phyloP scores from a whole-genome alignment of 53 echinoderm and acorn worm genomes.

The Mesocentrotus franciscanus region DNA sequence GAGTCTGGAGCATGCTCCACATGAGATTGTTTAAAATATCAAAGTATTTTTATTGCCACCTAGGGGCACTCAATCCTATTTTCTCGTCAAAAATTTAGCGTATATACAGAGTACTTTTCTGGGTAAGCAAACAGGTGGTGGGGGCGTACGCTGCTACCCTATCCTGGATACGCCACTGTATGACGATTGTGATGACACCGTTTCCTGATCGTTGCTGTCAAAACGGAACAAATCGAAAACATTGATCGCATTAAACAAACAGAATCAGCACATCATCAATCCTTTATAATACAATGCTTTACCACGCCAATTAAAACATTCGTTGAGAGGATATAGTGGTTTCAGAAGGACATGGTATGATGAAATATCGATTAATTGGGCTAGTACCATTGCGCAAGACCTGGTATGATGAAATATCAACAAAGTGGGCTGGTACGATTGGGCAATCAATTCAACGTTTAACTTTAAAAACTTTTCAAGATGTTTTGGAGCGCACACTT shows the following conservation, averaged over 20 bases:
- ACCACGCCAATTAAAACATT: neutral
- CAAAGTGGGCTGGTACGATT: neutral
- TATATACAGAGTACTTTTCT: neutral
- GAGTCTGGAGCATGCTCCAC: neutral
- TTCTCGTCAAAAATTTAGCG: neutral
- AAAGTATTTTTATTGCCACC: neutral
- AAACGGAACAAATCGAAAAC: conserved; percentile 14
- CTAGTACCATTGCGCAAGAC: no score
- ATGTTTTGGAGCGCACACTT: neutral
- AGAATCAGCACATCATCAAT: neutral
- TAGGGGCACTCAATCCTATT: neutral
- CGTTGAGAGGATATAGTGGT: neutral
- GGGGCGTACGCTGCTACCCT: neutral
- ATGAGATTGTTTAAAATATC: neutral
- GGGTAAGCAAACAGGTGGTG: neutral
- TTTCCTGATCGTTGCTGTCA: conserved; percentile 1
- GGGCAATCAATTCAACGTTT: neutral
- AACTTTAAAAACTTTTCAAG: neutral
- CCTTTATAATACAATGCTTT: neutral
- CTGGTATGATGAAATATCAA: no score
- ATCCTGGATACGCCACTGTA: neutral
- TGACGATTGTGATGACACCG: neutral
- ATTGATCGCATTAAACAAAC: neutral
- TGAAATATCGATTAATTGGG: neutral
- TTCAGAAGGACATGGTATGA: neutral